Evolutionary conservation across 1,140 invertebrate genomes (phyloP).

Genomic region (Sinonovacula constricta): DNA sequence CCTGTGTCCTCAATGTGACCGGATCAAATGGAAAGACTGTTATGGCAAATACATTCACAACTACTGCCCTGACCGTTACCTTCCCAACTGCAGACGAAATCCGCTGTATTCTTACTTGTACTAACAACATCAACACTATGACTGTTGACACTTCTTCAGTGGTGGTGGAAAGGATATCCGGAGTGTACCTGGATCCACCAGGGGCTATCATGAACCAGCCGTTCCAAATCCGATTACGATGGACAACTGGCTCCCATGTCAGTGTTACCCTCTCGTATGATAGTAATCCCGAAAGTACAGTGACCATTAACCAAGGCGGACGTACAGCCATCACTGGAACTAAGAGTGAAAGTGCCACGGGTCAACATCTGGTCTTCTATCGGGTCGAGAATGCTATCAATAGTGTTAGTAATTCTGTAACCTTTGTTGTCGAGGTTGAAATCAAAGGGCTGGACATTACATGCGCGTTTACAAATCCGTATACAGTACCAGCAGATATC

Average conservation of each 20-base stretch:
- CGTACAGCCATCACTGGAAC: background rate
- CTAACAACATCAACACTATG: conserved; percentile 10
- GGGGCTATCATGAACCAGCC: conserved; percentile 1
- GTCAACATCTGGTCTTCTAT: background rate
- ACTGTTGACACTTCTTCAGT: too few relatives aligned
- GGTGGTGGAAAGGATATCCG: conserved; percentile 15
- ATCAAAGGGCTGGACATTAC: conserved; percentile 10
- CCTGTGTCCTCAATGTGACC: background rate
- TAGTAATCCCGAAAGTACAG: background rate
- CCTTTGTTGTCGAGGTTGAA: conserved; percentile 29
- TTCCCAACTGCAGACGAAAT: conserved; percentile 2
- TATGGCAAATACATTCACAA: background rate
- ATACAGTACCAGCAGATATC: background rate
- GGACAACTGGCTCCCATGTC: conserved; percentile 23
- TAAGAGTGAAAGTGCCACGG: background rate
- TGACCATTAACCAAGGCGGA: background rate
- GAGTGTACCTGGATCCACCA: conserved; percentile 3
- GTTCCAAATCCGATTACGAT: conserved; percentile 5
- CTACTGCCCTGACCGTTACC: background rate
- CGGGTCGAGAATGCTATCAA: background rate
- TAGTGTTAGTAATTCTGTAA: background rate
- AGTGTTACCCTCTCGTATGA: conserved; percentile 9
- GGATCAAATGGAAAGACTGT: background rate
- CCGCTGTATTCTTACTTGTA: background rate
- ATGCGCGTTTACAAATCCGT: conserved; percentile 6